Evolutionary conservation across 2,797 vertebrate species (phyloP), one percentile per base, ranked within the genome.

Genomic region (Danionella dracula): DNA sequence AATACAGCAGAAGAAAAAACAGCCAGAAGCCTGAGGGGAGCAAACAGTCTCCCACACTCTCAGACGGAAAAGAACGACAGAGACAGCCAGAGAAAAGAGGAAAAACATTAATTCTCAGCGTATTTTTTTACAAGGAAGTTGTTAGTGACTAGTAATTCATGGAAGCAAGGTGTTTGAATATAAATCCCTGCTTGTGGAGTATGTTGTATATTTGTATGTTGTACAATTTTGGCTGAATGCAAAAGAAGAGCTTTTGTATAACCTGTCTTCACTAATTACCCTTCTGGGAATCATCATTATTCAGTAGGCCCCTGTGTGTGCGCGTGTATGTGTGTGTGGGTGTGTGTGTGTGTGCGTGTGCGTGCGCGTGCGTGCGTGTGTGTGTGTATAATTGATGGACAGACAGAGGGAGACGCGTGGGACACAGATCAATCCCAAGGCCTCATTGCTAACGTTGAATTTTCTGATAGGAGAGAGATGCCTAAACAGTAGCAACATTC

Each of bases 11-110:
- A 53, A 27, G 19, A 54, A 10, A 65, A n/a, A 54, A 55, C 40
- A 65, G 62, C 62, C 62, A 65, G 54, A 35, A 45, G 62, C 62
- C 48, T 62, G 32, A 55, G 21, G 66, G 66, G 59, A 69, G 40
- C 11, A 62, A 69, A 55, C 38, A 65, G 44, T 38, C 31, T 55
- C 40, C 40, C 32, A 53, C 38, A 53, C 49, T n/a, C 34, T 63
- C 17, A 42, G 42, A 56, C 45, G 48, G 40, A 37, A 51, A 31
- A 42, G 12, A 9, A 15, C 44, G 42, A 51, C 37, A 17, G 17
- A 13, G 20, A 49, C 23, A 62, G 9, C 19, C 21, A 21, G 32
- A 13, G 41, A 5, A 9, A 65, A 55, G 31, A 65, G 44, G 40
- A 55, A 65, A 13, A 65, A 44, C 21, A 55, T 54, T 13, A 27